Conservation (phyloP, 1,140 invertebrate genomes). For the Muscidifurax raptorellus region DNA sequence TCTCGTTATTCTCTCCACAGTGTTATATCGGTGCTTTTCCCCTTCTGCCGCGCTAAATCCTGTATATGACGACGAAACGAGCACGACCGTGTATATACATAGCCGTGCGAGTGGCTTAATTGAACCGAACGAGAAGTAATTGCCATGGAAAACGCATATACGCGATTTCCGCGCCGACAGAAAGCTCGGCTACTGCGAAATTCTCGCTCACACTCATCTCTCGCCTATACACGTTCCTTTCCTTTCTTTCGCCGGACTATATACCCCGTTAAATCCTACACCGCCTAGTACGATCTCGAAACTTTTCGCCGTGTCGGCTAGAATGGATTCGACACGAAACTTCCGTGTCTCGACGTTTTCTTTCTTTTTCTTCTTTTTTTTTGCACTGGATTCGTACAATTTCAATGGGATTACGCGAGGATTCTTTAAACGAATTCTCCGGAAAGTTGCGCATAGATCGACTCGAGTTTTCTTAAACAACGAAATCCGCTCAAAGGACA, state of each 20-base stretch:
- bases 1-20: too few relatives aligned
- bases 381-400: not conserved
- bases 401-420: not conserved
- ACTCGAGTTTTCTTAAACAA: not conserved
- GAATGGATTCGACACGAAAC: not conserved
- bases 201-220: not conserved
- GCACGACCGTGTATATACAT: too few relatives aligned
- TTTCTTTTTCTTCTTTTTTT: not conserved
- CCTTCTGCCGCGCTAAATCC: too few relatives aligned
- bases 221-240: not conserved
- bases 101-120: conserved; percentile 62
- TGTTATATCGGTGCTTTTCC: too few relatives aligned
- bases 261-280: not conserved
- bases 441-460: not conserved
- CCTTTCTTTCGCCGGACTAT: conserved; percentile 14
- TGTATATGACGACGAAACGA: too few relatives aligned
- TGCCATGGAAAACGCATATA: conserved; percentile 60
- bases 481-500: not conserved
- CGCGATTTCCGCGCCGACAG: not conserved
- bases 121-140: conserved; percentile 70
- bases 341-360: not conserved
- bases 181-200: not conserved
- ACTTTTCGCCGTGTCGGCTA: conserved; percentile 13
- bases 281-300: not conserved
- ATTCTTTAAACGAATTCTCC: not conserved